Evolutionary conservation across 2,888 invertebrate genomes (phyloP), one percentile per base, ranked within the genome.

Genomic region (Callosobruchus maculatus): DNA sequence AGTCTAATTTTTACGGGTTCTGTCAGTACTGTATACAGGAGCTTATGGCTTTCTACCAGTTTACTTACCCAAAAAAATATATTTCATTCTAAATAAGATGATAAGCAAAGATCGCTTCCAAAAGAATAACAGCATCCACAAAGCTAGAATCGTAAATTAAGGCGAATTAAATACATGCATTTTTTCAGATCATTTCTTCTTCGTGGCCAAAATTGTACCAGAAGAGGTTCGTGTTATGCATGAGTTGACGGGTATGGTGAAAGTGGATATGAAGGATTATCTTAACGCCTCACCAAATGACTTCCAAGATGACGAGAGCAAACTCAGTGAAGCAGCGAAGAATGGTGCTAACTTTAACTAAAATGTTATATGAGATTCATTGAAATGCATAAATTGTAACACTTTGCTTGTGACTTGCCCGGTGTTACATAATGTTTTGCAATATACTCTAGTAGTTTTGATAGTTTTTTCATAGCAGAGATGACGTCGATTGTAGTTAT

Each of bases 181-280:
- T 49, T 72, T 76, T 78, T 67, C 86, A 94, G 95, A 91, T 82
- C 95, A 95, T 85, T 84, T 89, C 22, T 96, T 94, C 88, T 94
- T 92, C 82, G 90, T 95, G 68, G 93, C 93, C 0, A 94, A 94
- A 86, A 80, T 96, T 83, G 89, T 49, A 49, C 49, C 49, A 3
- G 49, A 49, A 49, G 49, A 49, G 49, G 49, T 49, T 1, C 49
- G 49, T 49, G 49, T 49, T 5, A 49, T 49, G 49, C 49, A 49
- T 49, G 49, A 49, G 13, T 49, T 49, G 4, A 7, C 49, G 18
- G 49, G 49, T 3, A 49, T 49, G 49, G 49, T 49, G 49, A 49
- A 49, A 18, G 49, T 49, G 1, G 49, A 49, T 49, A 49, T 49
- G 1, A 13, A 49, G 49, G 49, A 49, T 0, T 49, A 49, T 18